Evolutionary conservation across 37 sponge, comb jelly and placozoan genomes (phyloP).

Genomic region (Aphrocallistes beatrix): DNA sequence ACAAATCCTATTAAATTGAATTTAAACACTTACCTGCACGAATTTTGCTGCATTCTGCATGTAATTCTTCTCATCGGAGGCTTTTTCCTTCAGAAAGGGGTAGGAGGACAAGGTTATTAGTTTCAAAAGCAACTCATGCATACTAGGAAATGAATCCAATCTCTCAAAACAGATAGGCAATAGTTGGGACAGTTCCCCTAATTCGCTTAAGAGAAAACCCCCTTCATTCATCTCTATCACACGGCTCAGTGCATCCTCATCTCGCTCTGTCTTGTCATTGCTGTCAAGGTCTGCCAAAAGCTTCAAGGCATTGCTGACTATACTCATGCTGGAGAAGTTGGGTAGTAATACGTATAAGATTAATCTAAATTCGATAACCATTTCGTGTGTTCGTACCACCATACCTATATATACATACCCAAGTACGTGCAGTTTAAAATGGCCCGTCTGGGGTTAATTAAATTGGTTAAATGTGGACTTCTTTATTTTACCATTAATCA

Average conservation of each 20-base stretch:
- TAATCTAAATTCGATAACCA: no score
- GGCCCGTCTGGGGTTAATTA: no score
- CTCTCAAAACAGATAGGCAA: neutral
- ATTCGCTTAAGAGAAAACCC: neutral
- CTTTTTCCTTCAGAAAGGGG: conserved; percentile 75
- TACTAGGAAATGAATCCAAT: neutral
- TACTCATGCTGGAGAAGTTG: neutral
- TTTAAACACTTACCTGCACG: neutral
- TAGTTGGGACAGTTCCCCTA: neutral
- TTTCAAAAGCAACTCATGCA: neutral
- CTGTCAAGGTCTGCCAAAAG: neutral
- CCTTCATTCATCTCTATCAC: neutral
- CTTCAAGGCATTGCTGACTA: neutral
- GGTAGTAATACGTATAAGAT: no score
- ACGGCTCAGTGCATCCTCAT: neutral
- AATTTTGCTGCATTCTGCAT: conserved; percentile 31
- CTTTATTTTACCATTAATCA: no score
- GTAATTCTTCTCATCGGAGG: conserved; percentile 77
- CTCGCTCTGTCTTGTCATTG: neutral
- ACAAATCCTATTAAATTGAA: neutral
- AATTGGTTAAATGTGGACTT: no score
- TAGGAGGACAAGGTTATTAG: conserved; percentile 11
- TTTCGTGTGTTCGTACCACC: no score
- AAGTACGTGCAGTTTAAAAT: no score
- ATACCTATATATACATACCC: no score